A percentile compares a stretch with the other conserved stretches of the same genome.
Conservation (phyloP, 2,888 invertebrate genomes). For the Brachyptera risi region DNA sequence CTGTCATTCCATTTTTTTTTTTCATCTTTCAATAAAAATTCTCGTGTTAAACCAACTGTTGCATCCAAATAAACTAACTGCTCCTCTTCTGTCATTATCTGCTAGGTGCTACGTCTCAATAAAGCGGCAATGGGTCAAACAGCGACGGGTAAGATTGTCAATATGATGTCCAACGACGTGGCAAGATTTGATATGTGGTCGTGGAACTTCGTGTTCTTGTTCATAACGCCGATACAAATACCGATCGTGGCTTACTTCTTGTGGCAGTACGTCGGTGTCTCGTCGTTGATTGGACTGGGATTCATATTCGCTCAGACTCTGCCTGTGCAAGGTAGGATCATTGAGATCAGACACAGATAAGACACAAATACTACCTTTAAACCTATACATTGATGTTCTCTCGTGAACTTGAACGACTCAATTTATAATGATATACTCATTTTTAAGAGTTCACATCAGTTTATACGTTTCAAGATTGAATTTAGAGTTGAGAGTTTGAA, state of each 20-base stretch:
- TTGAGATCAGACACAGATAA: background rate
- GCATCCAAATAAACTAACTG: too few species aligned
- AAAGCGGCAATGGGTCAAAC: slow-evolving; percentile 81
- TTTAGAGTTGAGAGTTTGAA: too few species aligned
- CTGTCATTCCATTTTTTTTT: too few species aligned
- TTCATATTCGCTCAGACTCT: slow-evolving; percentile 58
- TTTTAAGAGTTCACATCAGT: too few species aligned
- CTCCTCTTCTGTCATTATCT: too few species aligned
- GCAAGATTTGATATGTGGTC: slow-evolving; percentile 51
- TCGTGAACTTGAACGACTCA: too few species aligned
- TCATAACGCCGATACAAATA: slow-evolving; percentile 51
- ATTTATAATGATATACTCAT: too few species aligned
- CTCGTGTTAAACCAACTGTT: too few species aligned
- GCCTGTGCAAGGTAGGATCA: slow-evolving; percentile 55
- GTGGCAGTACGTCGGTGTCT: slow-evolving; percentile 49
- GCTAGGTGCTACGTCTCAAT: slow-evolving; percentile 70
- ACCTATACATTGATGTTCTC: too few species aligned
- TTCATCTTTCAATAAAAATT: too few species aligned
- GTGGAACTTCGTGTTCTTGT: slow-evolving; percentile 51
- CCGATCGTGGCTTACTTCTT: slow-evolving; percentile 46
- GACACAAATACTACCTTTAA: too few species aligned
- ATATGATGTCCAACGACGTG: slow-evolving; percentile 55
- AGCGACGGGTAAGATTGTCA: slow-evolving; percentile 62
- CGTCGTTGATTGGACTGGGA: slow-evolving; percentile 43
- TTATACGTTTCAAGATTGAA: too few species aligned